Percentiles rank a stretch among this genome's conserved stretches.
phyloP scores from a whole-genome alignment of 1,140 invertebrate species.

The Drosophila kurseongensis region DNA sequence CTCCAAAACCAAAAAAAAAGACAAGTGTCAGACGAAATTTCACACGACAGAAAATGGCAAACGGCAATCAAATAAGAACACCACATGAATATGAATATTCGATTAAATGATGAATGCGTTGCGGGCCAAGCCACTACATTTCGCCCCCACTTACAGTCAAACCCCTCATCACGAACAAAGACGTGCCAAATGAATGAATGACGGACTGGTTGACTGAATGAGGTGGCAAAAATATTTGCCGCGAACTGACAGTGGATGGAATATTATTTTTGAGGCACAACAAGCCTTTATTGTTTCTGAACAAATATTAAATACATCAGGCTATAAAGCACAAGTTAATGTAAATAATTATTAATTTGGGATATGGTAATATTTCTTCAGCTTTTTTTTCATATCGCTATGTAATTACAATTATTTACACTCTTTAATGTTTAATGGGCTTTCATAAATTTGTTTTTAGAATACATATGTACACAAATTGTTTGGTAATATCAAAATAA shows the following conservation, averaged over 20 bases:
- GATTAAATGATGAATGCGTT: constrained; percentile 58
- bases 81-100: constrained; percentile 62
- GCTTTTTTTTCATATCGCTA: too few relatives aligned
- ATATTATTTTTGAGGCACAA: background rate
- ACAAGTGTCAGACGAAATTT: constrained; percentile 47
- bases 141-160: constrained; percentile 17
- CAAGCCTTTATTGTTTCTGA: background rate
- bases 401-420: too few relatives aligned
- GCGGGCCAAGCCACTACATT: constrained; percentile 1
- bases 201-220: constrained; percentile 62
- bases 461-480: too few relatives aligned
- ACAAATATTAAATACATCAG: background rate
- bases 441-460: too few relatives aligned
- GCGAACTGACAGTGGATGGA: constrained; percentile 30
- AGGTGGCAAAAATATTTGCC: constrained; percentile 53
- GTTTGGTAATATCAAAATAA: too few relatives aligned
- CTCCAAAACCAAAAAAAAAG: constrained; percentile 32
- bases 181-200: constrained; percentile 68
- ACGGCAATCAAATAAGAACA: constrained; percentile 42
- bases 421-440: too few relatives aligned
- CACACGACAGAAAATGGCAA: constrained; percentile 48
- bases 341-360: too few relatives aligned
- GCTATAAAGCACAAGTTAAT: too few relatives aligned
- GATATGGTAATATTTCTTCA: too few relatives aligned
- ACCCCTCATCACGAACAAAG: constrained; percentile 26